Conservation (phyloP, 2,113 vertebrate genomes). For the Pelodiscus sinensis region DNA sequence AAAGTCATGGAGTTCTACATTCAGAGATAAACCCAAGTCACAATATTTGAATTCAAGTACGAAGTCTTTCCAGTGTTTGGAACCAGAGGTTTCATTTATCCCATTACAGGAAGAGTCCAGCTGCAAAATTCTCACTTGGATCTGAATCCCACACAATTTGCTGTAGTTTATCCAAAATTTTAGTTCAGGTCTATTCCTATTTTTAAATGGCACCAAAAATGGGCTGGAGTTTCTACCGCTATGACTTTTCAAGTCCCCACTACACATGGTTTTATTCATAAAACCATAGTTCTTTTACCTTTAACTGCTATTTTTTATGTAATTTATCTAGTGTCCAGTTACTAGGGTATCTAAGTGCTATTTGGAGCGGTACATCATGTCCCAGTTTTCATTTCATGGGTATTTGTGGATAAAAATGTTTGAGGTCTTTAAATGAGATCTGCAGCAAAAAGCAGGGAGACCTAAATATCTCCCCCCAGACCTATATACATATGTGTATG, state of each 20-base stretch:
- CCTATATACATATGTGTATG: background rate
- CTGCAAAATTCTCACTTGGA: background rate
- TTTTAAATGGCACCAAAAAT: background rate
- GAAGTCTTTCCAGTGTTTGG: background rate
- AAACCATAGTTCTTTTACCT: background rate
- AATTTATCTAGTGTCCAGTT: background rate
- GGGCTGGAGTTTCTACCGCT: background rate
- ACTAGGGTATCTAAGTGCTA: background rate
- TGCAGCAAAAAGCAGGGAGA: background rate
- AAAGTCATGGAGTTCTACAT: fast-evolving
- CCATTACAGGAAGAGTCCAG: background rate
- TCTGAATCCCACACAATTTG: background rate
- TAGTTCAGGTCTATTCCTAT: background rate
- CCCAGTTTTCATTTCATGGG: background rate
- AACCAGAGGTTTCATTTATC: background rate
- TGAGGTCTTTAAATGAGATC: background rate
- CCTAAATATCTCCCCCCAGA: background rate
- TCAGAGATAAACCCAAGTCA: background rate
- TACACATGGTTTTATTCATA: background rate
- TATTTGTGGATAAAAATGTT: background rate
- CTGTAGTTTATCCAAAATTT: background rate
- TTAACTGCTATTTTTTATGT: background rate
- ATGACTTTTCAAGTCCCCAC: no score
- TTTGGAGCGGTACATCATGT: background rate
- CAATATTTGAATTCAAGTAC: background rate